Evolutionary conservation across 2,113 vertebrate genomes (phyloP).

Genomic region (Brienomyrus brachyistius): DNA sequence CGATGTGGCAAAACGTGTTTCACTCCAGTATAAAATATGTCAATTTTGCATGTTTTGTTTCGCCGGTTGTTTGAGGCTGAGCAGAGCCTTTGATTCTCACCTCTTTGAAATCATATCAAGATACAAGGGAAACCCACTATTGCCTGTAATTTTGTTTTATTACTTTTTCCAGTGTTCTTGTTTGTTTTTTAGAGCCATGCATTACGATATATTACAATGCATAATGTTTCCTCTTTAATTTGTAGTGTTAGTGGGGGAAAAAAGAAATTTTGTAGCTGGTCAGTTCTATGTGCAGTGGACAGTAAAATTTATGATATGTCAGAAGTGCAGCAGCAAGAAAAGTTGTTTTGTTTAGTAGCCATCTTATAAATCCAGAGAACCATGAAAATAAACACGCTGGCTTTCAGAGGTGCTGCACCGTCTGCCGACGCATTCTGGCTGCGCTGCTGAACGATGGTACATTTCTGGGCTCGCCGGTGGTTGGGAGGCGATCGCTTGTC

Average conservation of each 20-base stretch:
- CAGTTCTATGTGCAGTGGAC: not conserved
- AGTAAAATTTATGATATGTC: not conserved
- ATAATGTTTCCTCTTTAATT: not conserved
- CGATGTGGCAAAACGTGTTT: slow-evolving; percentile 22
- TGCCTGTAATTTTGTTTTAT: slow-evolving; percentile 11
- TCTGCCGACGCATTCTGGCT: not conserved
- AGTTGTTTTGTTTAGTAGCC: not conserved
- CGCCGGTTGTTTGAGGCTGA: slow-evolving; percentile 28
- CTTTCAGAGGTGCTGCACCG: not conserved
- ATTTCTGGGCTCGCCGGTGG: not conserved
- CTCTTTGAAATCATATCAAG: slow-evolving; percentile 5
- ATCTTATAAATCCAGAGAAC: not conserved
- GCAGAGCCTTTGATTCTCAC: slow-evolving; percentile 7
- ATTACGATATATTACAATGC: not conserved
- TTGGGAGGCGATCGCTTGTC: not conserved
- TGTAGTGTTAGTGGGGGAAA: not conserved
- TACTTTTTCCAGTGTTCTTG: not conserved
- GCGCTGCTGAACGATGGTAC: slow-evolving; percentile 14
- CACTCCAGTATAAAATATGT: slow-evolving; percentile 15
- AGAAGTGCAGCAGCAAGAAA: not conserved
- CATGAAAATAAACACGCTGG: not conserved
- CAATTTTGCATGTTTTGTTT: slow-evolving; percentile 30
- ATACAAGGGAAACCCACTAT: not conserved
- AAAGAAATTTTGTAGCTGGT: not conserved
- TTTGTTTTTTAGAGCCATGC: not conserved